Evolutionary conservation across 2,888 invertebrate genomes (phyloP).

Genomic region (Mesorhabditis spiculigera): DNA sequence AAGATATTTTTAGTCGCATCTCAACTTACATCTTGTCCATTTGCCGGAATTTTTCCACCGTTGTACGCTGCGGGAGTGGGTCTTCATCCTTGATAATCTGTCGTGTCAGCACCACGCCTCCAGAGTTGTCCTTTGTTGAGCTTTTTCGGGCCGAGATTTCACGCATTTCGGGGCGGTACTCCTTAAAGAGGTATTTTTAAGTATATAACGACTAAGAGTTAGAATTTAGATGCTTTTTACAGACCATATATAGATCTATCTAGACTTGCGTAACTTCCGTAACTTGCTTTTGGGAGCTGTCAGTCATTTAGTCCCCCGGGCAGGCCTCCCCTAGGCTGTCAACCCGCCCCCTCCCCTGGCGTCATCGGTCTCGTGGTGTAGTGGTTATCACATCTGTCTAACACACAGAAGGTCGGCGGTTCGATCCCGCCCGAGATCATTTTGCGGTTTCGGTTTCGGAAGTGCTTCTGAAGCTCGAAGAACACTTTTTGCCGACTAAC

Average conservation of each 20-base stretch:
- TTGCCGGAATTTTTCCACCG: neutral
- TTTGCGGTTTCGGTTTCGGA: neutral
- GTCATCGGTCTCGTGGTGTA: conserved; percentile 30
- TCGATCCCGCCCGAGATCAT: conserved; percentile 30
- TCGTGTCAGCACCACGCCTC: conserved; percentile 43
- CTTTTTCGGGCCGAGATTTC: conserved; percentile 35
- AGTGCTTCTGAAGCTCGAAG: too few species aligned
- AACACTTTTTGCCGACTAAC: too few species aligned
- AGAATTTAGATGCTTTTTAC: too few species aligned
- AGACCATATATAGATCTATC: too few species aligned
- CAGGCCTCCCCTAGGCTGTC: too few species aligned
- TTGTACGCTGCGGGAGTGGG: conserved; percentile 10
- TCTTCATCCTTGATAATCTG: conserved; percentile 36
- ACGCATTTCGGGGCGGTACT: conserved; percentile 55
- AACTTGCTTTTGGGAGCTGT: too few species aligned
- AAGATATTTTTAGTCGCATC: neutral
- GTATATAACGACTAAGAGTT: too few species aligned
- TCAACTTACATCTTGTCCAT: conserved; percentile 2
- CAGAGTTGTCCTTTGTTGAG: conserved; percentile 20
- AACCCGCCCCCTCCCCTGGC: too few species aligned
- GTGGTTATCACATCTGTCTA: conserved; percentile 35
- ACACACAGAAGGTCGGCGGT: conserved; percentile 37
- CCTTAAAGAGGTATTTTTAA: conserved; percentile 36
- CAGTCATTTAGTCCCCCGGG: too few species aligned
- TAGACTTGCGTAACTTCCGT: too few species aligned